Percentiles rank a stretch among this genome's conserved stretches.
These are phyloP conservation scores for Loris lydekkerianus DNA, from an alignment of 2,797 vertebrate genomes.

Conservation along the genomic window DNA sequence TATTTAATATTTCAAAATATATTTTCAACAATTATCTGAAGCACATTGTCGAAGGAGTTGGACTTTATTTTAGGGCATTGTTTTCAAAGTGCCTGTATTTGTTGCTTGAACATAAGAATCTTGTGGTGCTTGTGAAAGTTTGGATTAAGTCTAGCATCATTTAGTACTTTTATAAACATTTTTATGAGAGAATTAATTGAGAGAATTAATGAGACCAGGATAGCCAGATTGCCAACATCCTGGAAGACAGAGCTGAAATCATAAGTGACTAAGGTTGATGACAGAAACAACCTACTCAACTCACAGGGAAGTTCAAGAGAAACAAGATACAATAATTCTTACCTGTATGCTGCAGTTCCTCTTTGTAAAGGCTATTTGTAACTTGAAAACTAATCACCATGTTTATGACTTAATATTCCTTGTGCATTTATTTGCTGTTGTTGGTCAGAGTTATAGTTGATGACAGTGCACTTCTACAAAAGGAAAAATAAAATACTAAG, in stretches of 20 bases:
- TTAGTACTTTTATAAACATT: slow-evolving; percentile 3
- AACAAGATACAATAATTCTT: background rate
- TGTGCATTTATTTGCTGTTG: background rate
- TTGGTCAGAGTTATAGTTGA: background rate
- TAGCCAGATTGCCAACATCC: background rate
- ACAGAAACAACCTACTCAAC: background rate
- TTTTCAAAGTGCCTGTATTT: background rate
- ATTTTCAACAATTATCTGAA: background rate
- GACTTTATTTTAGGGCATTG: background rate
- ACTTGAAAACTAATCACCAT: background rate
- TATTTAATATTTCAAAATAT: background rate
- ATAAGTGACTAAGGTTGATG: background rate
- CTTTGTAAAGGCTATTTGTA: background rate
- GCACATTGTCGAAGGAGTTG: background rate
- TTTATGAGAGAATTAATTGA: background rate
- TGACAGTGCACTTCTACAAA: background rate
- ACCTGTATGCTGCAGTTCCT: background rate
- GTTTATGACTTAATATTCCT: background rate
- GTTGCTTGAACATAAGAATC: background rate
- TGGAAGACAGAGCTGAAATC: background rate
- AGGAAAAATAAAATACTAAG: slow-evolving; percentile 9
- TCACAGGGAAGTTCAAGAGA: background rate
- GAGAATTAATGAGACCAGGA: background rate
- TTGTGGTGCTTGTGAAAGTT: background rate
- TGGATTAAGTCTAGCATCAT: background rate